These are phyloP conservation scores for Sterna hirundo DNA, from an alignment of 2,113 vertebrate genomes.

Conservation along the genomic window DNA sequence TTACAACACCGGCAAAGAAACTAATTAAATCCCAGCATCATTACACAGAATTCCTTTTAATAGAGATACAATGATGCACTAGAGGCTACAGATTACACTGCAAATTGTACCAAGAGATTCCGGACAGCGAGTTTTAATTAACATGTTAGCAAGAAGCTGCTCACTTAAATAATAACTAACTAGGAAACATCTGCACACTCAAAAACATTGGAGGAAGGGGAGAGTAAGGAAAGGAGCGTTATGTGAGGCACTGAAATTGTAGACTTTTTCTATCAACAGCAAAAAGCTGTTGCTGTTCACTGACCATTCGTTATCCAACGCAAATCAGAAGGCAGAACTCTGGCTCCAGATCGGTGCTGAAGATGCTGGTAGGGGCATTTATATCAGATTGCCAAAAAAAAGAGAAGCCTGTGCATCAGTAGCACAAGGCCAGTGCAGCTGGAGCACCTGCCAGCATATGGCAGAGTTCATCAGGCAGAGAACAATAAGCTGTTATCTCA, in stretches of 20 bases:
- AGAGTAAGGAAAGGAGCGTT: neutral
- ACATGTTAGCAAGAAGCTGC: conserved; percentile 80
- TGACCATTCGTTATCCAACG: neutral
- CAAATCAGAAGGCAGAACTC: neutral
- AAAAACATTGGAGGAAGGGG: neutral
- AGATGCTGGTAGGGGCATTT: neutral
- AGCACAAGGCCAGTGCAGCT: neutral
- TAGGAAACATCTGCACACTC: conserved; percentile 67
- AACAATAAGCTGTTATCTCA: neutral
- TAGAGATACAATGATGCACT: conserved; percentile 97
- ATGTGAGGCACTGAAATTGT: neutral
- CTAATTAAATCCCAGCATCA: conserved; percentile 99
- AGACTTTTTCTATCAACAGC: neutral
- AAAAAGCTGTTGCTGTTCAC: neutral
- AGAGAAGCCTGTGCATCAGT: neutral
- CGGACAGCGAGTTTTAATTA: conserved; percentile 91
- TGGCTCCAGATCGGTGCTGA: neutral
- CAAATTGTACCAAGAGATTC: conserved; percentile 92
- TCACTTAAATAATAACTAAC: conserved; percentile 79
- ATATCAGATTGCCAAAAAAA: no score
- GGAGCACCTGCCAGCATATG: neutral
- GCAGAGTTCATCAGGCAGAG: neutral
- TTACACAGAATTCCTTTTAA: conserved; percentile 98
- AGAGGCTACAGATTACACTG: conserved; percentile 89
- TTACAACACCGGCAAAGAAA: conserved; percentile 97